Evolutionary conservation across 2,797 vertebrate species (phyloP), one percentile per base, ranked within the genome.

Genomic region (Vespertilio murinus): DNA sequence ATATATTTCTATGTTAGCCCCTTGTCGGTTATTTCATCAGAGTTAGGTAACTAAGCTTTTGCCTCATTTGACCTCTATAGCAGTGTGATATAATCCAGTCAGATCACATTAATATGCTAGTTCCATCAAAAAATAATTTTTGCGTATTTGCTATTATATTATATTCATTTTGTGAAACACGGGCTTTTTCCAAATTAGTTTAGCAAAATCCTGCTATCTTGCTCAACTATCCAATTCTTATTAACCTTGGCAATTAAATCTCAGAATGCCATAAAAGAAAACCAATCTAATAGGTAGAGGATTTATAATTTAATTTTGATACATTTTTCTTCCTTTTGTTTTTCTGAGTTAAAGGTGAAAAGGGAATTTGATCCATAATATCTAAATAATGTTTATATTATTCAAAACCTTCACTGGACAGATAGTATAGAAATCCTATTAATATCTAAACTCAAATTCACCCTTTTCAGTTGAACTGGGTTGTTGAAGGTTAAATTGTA

Each of bases 81-180:
- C 25, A 75, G 7, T 69, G 59, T 73, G 38, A 80, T 40, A 33
- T 54, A 70, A 94, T 78, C 85, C 91, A 79, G 70, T 89, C 20
- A 61, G n/a, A 64, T 74, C 49, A 85, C 17, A 80, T 70, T 85
- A 69, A 85, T 9, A 40, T 30, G 45, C 61, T 64, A 56, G 54
- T 54, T 88, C 65, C 77, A 83, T 85, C 83, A 78, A 47, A 59
- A 91, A 89, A 86, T 74, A 83, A 92, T 77, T 93, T 96, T 79
- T 88, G 22, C 33, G 52, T 82, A 18, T 38, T 87, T 49, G 11
- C 33, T 59, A 91, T 28, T 59, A 30, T 61, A 61, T 61, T 61
- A 61, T 61, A 30, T 75, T 64, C 78, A 75, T 80, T 89, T 93
- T 86, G 30, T 75, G 84, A 94, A 88, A 22, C 12, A 74, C 10